These are phyloP conservation scores for Oscheius myriophilus DNA, from an alignment of 2,888 invertebrate species.

Conservation along the genomic window DNA sequence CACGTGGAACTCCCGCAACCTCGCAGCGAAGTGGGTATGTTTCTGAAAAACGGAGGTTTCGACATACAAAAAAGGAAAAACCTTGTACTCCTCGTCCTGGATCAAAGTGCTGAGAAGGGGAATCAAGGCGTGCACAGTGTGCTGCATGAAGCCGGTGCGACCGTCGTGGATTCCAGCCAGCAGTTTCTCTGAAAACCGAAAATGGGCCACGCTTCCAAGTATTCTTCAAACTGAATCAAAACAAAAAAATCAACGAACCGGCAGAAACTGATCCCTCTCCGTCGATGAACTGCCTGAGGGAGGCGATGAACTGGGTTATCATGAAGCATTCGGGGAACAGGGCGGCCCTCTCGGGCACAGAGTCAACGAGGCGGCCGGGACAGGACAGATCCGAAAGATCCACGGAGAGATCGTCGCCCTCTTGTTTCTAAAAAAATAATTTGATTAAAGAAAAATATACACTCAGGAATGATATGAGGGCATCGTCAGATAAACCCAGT, in stretches of 20 bases:
- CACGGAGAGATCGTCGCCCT: slow-evolving; percentile 23
- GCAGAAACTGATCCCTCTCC: slow-evolving; percentile 14
- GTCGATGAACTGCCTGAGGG: slow-evolving; percentile 18
- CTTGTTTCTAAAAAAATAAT: slow-evolving; percentile 14
- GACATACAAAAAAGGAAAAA: not conserved
- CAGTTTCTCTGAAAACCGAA: slow-evolving; percentile 10
- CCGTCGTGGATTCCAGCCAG: slow-evolving; percentile 12
- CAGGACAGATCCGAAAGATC: slow-evolving; percentile 1
- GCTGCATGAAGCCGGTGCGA: slow-evolving; percentile 10
- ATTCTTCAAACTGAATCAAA: too few species aligned
- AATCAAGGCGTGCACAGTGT: slow-evolving; percentile 13
- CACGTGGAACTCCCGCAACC: slow-evolving; percentile 24
- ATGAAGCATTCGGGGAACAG: slow-evolving; percentile 28
- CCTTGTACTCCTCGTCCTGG: slow-evolving; percentile 28
- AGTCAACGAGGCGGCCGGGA: slow-evolving; percentile 5
- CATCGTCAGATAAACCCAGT: too few species aligned
- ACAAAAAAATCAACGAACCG: slow-evolving; percentile 1
- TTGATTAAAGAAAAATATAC: not conserved
- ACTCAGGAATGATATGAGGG: too few species aligned
- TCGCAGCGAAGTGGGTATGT: slow-evolving; percentile 23
- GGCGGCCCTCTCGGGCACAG: not conserved
- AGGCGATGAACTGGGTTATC: slow-evolving; percentile 26
- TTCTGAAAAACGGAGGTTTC: not conserved
- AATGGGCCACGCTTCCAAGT: too few species aligned
- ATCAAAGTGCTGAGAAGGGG: slow-evolving; percentile 17